These are phyloP conservation scores for Gonioctena quinquepunctata DNA, from an alignment of 1,140 invertebrate genomes.

Conservation along the genomic window DNA sequence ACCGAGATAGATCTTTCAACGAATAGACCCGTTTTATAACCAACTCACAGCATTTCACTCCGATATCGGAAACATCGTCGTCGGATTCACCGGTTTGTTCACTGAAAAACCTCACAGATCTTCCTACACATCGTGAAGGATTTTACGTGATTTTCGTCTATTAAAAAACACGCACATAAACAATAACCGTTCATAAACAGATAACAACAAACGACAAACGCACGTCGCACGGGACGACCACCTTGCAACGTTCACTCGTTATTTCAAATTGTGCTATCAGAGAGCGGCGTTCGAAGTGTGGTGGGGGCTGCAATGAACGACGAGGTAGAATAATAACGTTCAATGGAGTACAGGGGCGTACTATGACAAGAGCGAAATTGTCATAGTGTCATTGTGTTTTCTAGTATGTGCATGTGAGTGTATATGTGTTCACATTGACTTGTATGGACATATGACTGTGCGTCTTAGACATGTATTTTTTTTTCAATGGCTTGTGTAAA, in stretches of 20 bases:
- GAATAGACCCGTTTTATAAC: not conserved
- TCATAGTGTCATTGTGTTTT: no score
- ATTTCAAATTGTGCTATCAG: conserved; percentile 12
- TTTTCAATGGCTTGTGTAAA: no score
- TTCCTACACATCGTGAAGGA: not conserved
- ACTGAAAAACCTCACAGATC: not conserved
- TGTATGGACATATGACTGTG: no score
- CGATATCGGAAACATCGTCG: not conserved
- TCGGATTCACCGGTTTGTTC: not conserved
- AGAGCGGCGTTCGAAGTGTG: not conserved
- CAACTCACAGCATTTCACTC: not conserved
- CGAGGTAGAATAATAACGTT: not conserved
- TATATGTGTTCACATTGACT: no score
- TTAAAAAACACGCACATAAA: conserved; percentile 3
- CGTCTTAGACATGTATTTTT: no score
- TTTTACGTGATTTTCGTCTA: not conserved
- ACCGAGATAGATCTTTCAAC: not conserved
- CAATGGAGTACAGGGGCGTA: not conserved
- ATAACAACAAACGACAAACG: not conserved
- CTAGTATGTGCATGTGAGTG: no score
- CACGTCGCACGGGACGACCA: conserved; percentile 2
- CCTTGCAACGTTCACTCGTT: conserved; percentile 7
- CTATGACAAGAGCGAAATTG: no score
- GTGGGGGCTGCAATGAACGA: not conserved
- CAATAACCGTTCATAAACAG: not conserved